Base-by-base conservation (phyloP, 2,113 vertebrate genomes). In the Syrmaticus mikado region DNA sequence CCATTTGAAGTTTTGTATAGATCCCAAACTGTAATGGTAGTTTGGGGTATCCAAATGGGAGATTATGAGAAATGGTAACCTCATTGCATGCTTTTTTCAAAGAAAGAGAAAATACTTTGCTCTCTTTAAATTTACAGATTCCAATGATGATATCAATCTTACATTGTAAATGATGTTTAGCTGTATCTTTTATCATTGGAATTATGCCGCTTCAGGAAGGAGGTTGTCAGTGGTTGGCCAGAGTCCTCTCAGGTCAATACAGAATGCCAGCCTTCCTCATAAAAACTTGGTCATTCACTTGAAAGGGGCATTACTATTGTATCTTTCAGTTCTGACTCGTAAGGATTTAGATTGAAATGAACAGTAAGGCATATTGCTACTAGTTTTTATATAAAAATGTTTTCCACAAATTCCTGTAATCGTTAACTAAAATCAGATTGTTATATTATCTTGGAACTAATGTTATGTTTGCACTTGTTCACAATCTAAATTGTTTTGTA, bases 221-320 rank as follows among this genome's bases (percentile, higher is more conserved):
- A 60, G 10, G 53, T 45, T 74, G 55, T 24, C n/a, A 0, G 0
- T 64, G 8, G 34, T 32, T 85, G 28, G 10, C 83, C 34, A 40
- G 61, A 3, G 19, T 90, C 79, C 28, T 32, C 28, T 76, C 18
- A 73, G 22, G 89, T 38, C 46, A 60, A 46, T 7, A 38, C 10
- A 46, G 36, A 89, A 41, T 60, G 27, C 28, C 11, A 65, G 34
- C 17, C 27, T 75, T 72, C 75, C 71, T 72, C 45, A 64, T 38
- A 76, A 82, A 91, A 68, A 15, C 4, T 73, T 3, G 0, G 7
- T 61, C 28, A 43, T 52, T 22, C 19, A 19, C 19, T 74, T 82
- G 6, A 68, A 85, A 79, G 68, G 0, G 8, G 9, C 7, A 5
- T 24, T 61, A 36, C 1, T 61, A 41, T 8, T 4, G 11, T 8